Conservation (phyloP, 2,797 vertebrate species). For the Oreochromis grahami region DNA sequence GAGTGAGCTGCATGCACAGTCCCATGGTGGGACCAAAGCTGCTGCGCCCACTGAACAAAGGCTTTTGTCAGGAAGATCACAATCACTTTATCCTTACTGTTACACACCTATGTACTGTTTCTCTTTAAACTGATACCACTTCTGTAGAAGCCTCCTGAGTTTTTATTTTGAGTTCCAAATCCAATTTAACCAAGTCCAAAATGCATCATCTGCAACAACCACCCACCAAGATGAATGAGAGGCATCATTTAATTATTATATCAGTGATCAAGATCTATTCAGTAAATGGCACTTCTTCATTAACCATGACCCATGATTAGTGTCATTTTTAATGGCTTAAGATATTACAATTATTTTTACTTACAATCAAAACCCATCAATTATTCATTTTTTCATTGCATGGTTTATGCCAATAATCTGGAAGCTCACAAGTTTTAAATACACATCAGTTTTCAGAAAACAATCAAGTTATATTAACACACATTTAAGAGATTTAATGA, state of each 20-base stretch:
- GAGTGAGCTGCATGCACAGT: conserved; percentile 21
- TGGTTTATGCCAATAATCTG: background rate
- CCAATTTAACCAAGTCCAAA: background rate
- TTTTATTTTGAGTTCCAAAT: background rate
- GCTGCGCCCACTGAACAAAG: conserved; percentile 66
- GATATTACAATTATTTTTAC: conserved; percentile 63
- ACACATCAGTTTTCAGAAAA: background rate
- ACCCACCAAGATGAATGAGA: conserved; percentile 11
- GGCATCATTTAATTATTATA: conserved; percentile 20
- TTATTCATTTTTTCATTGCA: background rate
- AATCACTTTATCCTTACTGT: conserved; percentile 22
- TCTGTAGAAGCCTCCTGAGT: background rate
- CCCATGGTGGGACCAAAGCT: conserved; percentile 46
- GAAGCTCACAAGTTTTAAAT: conserved; percentile 1
- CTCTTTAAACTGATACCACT: background rate
- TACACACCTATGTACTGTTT: background rate
- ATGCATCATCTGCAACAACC: background rate
- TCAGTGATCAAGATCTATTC: conserved; percentile 23
- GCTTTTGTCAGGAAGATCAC: conserved; percentile 52
- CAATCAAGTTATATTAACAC: background rate
- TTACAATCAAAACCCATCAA: conserved; percentile 57
- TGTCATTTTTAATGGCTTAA: conserved; percentile 55
- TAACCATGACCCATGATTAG: conserved; percentile 37
- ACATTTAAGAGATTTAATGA: background rate
- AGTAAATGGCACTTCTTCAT: conserved; percentile 40